A percentile compares a stretch with the other conserved stretches of the same genome.
Conservation (phyloP, 2,888 invertebrate species). For the Silvanus unidentatus region DNA sequence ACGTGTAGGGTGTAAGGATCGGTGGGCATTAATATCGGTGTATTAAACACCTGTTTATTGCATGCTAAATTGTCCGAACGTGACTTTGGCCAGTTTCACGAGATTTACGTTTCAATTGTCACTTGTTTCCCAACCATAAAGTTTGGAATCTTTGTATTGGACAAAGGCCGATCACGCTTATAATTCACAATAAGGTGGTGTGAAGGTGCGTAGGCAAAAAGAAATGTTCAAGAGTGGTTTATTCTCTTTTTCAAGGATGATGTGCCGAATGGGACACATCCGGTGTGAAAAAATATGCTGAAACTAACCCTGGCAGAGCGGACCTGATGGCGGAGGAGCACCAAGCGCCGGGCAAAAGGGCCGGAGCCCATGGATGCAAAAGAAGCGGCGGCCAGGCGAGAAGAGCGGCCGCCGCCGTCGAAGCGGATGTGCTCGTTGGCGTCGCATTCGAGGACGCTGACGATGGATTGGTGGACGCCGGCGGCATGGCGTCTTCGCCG, state of each 20-base stretch:
- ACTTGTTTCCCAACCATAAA: conserved; percentile 30
- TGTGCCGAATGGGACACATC: too few species aligned
- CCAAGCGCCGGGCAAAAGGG: conserved; percentile 62
- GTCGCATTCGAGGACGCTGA: conserved; percentile 9
- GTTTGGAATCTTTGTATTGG: conserved; percentile 13
- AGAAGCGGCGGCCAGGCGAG: conserved; percentile 71
- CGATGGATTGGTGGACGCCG: conserved; percentile 23
- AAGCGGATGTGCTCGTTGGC: conserved; percentile 25
- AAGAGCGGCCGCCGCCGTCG: conserved; percentile 50
- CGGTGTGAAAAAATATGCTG: background rate
- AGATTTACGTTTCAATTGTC: conserved; percentile 39
- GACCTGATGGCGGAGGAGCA: conserved; percentile 62
- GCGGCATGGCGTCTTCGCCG: conserved; percentile 25
- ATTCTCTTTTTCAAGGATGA: too few species aligned
- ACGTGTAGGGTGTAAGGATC: background rate
- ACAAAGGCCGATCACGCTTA: conserved; percentile 15
- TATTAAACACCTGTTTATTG: conserved; percentile 28
- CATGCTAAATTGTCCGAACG: conserved; percentile 38
- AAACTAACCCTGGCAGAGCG: conserved; percentile 68
- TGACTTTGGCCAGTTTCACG: conserved; percentile 40
- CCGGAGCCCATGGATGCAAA: conserved; percentile 70
- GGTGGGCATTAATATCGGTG: too few species aligned
- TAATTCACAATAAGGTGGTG: conserved; percentile 10
- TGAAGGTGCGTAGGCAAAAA: too few species aligned
- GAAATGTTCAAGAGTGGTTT: too few species aligned